These are phyloP conservation scores for Stramonita haemastoma DNA, from an alignment of 2,888 invertebrate species.

Conservation along the genomic window DNA sequence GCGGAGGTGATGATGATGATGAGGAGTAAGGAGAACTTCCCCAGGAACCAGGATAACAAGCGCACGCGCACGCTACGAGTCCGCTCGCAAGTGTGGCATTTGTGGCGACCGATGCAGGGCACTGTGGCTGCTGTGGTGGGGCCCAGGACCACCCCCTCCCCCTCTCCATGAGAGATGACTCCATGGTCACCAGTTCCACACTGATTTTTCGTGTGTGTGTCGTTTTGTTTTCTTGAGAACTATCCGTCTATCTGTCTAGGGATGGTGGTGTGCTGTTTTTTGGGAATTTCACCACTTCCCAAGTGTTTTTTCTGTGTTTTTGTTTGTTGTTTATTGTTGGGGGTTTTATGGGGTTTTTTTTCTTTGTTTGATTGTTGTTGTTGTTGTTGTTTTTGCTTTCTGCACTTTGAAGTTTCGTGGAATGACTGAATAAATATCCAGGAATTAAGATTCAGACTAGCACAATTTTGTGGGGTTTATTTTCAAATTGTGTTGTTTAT, in stretches of 20 bases:
- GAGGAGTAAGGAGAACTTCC: constrained; percentile 34
- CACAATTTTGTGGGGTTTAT: too few species aligned
- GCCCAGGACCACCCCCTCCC: background rate
- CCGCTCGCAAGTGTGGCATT: constrained; percentile 38
- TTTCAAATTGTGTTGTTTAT: too few species aligned
- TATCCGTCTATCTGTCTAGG: background rate
- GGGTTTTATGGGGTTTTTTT: too few species aligned
- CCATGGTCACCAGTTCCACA: background rate
- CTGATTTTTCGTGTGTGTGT: background rate
- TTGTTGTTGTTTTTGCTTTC: too few species aligned
- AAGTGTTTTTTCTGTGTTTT: background rate
- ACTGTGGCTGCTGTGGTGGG: background rate
- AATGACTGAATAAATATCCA: too few species aligned
- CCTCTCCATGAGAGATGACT: background rate
- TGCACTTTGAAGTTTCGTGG: too few species aligned
- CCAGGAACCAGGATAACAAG: constrained; percentile 37
- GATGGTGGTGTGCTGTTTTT: background rate
- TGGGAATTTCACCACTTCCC: background rate
- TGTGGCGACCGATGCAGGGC: constrained; percentile 31
- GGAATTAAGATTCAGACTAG: too few species aligned
- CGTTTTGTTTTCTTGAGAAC: too few species aligned
- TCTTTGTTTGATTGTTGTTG: too few species aligned
- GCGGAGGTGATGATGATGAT: constrained; percentile 40
- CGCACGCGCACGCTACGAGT: constrained; percentile 39
- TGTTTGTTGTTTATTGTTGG: too few species aligned